Base-by-base conservation (phyloP, 2,797 vertebrate genomes). In the Lithobates pipiens region DNA sequence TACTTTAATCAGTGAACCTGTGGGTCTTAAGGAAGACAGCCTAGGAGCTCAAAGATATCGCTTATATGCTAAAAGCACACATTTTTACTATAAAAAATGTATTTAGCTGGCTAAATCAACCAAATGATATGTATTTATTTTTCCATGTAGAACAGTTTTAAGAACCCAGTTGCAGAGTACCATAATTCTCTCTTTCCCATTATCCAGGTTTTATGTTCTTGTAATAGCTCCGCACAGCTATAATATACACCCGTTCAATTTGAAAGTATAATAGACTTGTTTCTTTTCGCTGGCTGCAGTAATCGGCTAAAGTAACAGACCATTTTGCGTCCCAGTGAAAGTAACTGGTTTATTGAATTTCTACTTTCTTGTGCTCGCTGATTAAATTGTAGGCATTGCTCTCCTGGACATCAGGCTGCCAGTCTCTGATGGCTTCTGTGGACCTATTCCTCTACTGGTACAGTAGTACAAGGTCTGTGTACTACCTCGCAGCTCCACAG, bases 301-400 rank as follows among this genome's bases (percentile, higher is more conserved):
- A 83, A 80, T 87, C 80, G 61, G 25, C 76, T 84, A 65, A 75
- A 70, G 71, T 77, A 83, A 82, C 80, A 36, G 81, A 32, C 46
- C 76, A 63, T 70, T 80, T 65, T 46, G 63, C 25, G 61, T 68
- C 46, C 71, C 71, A 27, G 78, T 61, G 68, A 69, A 83, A 75
- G 27, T 78, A 87, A 77, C 68, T 29, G 71, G n/a, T 75, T 87
- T 83, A 87, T 87, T 76, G 81, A 80, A 87, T 83, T 87, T 75
- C 69, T 44, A 50, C 42, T 79, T 86, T 79, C 85, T 69, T 80
- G 84, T 69, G 70, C 84, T 75, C 69, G 44, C 63, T 79, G 80
- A 86, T 80, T 76, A 77, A 80, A 79, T 87, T 80, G 81, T 69
- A 73, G 70, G 44, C 81, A 79, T 87, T 9, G 76, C 42, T 83